phyloP scores from a whole-genome alignment of 2,888 invertebrate genomes.

The Tetragonula carbonaria region DNA sequence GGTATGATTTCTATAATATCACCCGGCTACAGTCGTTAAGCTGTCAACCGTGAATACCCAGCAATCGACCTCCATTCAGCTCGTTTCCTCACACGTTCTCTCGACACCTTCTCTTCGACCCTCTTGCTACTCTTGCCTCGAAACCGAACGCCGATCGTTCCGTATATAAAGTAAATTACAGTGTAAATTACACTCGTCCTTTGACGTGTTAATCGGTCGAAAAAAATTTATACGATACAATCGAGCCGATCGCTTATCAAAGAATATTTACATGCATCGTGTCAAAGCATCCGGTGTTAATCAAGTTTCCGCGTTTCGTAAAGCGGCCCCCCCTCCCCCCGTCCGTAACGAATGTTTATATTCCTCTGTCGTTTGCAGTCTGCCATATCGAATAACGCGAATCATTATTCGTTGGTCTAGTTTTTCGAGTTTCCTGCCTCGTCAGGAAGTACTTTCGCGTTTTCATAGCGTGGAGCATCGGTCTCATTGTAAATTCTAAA shows the following conservation, averaged over 20 bases:
- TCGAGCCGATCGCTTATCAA: no score
- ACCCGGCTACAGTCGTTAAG: slow-evolving; percentile 12
- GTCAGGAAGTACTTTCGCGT: no score
- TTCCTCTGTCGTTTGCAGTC: no score
- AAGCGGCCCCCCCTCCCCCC: no score
- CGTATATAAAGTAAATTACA: background rate
- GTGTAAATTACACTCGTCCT: no score
- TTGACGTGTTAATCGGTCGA: background rate
- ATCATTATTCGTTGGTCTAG: no score
- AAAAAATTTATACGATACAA: background rate
- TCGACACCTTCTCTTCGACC: slow-evolving; percentile 26
- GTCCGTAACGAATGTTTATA: background rate
- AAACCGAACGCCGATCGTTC: slow-evolving; percentile 8
- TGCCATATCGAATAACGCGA: background rate
- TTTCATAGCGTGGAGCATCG: no score
- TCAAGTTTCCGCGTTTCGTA: no score
- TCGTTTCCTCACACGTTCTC: slow-evolving; percentile 30
- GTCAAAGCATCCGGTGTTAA: background rate
- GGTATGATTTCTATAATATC: slow-evolving; percentile 39
- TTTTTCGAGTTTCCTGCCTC: no score
- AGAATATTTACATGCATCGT: background rate
- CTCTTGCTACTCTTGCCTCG: background rate
- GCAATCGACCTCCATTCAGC: slow-evolving; percentile 52
- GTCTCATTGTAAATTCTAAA: no score
- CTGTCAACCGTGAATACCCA: slow-evolving; percentile 40